Evolutionary conservation across 2,797 vertebrate genomes (phyloP), one percentile per base, ranked within the genome.

Genomic region (Thamnophis elegans): DNA sequence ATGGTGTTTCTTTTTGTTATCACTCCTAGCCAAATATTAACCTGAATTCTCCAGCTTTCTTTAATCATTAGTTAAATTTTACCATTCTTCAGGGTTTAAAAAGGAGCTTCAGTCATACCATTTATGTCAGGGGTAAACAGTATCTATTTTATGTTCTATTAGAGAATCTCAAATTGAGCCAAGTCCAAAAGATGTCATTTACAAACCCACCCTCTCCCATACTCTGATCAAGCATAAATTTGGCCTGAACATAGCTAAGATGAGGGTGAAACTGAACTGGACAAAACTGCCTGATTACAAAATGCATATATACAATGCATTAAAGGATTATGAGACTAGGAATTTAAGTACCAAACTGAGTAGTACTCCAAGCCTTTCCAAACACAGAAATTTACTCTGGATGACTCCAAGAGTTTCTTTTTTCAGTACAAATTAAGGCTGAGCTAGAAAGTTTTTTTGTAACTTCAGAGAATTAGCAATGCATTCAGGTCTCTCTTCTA

Each of bases 31-130:
- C 42, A 92, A 91, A 94, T 86, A 89, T 14, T 91, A 82, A 26
- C 59, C 87, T 58, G 53, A 92, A 53, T 82, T 91, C 8, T 90
- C 93, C 62, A 14, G 5, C 6, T 51, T 85, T 42, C 11, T 92
- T 95, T 89, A 94, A 93, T 51, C 91, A 32, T 65, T 93, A 91
- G 56, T 60, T 93, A 59, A 26, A 88, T 59, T 95, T 91, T 91
- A 56, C 47, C 87, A 93, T 90, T 62, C 90, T 91, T 4, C 89
- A 88, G n/a, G 89, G 55, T 0, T 5, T 3, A 4, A 0, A 73
- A 28, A 47, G 82, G 1, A 85, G 20, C 10, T 86, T 85, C 56
- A 22, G 42, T 53, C 54, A 85, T 11, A 85, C 2, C 56, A 22
- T 92, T 86, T 28, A 53, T 88, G 85, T 36, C 54, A 82, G 14